Base-by-base conservation (phyloP, 1,140 invertebrate species). In the Phymorhynchus buccinoides region DNA sequence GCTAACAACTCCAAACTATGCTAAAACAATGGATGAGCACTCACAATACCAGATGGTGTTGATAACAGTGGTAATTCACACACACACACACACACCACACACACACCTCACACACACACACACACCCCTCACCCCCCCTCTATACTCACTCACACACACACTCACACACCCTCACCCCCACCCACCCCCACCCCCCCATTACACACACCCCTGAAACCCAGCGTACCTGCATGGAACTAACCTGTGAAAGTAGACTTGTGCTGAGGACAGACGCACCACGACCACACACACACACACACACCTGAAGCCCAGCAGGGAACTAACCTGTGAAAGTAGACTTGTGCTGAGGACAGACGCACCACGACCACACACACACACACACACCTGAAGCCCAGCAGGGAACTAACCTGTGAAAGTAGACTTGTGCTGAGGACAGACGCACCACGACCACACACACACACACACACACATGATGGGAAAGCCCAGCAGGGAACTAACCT, bases 391-490 rank as follows among this genome's bases (percentile, higher is more conserved):
- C n/a, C n/a, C n/a, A n/a, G n/a, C n/a, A 41, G 7, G 39, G 3
- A 75, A 37, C 77, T 52, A 6, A 79, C 77, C 41, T 52, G 44
- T 79, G 77, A 27, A 79, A 32, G 27, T 79, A 79, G 4, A 79
- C 42, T 30, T 52, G 42, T 16, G 27, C 27, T 7, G 77, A 52
- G 3, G 27, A 4, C 32, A 79, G 16, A 35, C 52, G 39, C 42
- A 79, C 77, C 44, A 79, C 16, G 1, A 42, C 27, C n/a, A 79
- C 6, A 14, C n/a, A n/a, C n/a, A n/a, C n/a, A n/a, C n/a, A n/a
- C n/a, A n/a, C n/a, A n/a, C n/a, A n/a, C n/a, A n/a, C n/a, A n/a
- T n/a, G n/a, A n/a, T n/a, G n/a, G n/a, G n/a, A n/a, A n/a, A n/a
- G n/a, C n/a, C n/a, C n/a, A n/a, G n/a, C 9, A 41, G 7, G 39